A percentile compares a stretch with the other conserved stretches of the same genome.
phyloP scores from a whole-genome alignment of 2,888 invertebrate genomes.

The Dascillus cervinus region DNA sequence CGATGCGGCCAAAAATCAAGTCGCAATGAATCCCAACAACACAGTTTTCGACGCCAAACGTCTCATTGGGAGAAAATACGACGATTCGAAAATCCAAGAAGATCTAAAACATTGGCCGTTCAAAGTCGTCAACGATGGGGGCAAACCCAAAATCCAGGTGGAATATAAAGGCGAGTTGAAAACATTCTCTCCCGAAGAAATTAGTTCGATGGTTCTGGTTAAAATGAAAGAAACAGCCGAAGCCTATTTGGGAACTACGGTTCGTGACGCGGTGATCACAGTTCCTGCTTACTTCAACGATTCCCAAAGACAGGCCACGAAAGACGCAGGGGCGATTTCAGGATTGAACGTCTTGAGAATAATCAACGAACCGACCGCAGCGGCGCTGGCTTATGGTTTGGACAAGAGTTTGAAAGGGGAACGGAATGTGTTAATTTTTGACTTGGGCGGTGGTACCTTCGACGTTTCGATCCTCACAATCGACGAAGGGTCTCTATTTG shows the following conservation, averaged over 20 bases:
- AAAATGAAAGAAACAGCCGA: no score
- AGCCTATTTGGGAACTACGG: slow-evolving; percentile 57
- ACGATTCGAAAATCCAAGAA: slow-evolving; percentile 64
- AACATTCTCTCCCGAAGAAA: slow-evolving; percentile 59
- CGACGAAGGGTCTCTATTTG: no score
- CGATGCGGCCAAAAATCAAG: no score
- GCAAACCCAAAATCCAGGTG: slow-evolving; percentile 61
- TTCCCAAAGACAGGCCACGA: slow-evolving; percentile 68
- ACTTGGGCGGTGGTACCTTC: slow-evolving; percentile 56
- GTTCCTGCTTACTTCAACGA: no score
- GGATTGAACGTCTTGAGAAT: slow-evolving; percentile 74
- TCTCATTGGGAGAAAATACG: slow-evolving; percentile 71
- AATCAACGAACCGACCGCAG: slow-evolving; percentile 76
- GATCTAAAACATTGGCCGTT: slow-evolving; percentile 85
- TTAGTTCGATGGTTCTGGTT: no score
- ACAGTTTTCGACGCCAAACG: no score
- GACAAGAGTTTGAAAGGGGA: slow-evolving; percentile 59
- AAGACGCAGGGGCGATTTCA: slow-evolving; percentile 69
- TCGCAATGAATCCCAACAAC: no score
- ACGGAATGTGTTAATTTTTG: slow-evolving; percentile 57
- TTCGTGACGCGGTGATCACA: slow-evolving; percentile 68
- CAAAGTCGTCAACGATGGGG: slow-evolving; percentile 55
- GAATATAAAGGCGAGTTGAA: slow-evolving; percentile 58
- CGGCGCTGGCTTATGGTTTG: slow-evolving; percentile 63
- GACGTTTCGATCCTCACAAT: slow-evolving; percentile 63